These are phyloP conservation scores for Pungitius pungitius DNA, from an alignment of 2,113 vertebrate species.

Conservation along the genomic window DNA sequence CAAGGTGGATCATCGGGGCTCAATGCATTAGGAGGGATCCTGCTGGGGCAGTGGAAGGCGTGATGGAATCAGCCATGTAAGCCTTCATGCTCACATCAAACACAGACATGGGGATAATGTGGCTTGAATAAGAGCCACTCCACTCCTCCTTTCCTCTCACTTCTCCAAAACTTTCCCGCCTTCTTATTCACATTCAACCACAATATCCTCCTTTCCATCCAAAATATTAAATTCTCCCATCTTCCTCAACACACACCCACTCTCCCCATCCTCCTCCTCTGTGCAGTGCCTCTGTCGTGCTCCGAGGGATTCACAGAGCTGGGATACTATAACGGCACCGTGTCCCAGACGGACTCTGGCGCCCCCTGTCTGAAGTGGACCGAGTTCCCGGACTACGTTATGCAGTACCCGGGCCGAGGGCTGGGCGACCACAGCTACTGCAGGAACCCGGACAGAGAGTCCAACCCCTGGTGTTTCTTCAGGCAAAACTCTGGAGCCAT, in stretches of 20 bases:
- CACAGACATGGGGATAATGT: conserved; percentile 54
- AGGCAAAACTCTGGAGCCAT: conserved; percentile 87
- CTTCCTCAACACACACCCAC: conserved; percentile 19
- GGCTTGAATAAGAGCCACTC: conserved; percentile 38
- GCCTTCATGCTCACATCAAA: conserved; percentile 56
- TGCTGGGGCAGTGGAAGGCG: conserved; percentile 17
- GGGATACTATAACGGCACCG: conserved; percentile 89
- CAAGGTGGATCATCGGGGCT: conserved; percentile 33
- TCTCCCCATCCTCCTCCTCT: background rate
- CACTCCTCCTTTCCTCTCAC: conserved; percentile 14
- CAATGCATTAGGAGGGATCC: conserved; percentile 43
- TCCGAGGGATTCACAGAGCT: conserved; percentile 82
- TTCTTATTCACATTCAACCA: conserved; percentile 38
- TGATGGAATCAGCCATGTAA: conserved; percentile 37
- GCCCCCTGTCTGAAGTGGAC: conserved; percentile 88
- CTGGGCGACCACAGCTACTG: conserved; percentile 90
- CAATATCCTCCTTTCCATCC: conserved; percentile 43
- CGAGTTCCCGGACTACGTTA: conserved; percentile 90
- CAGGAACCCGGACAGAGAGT: conserved; percentile 88
- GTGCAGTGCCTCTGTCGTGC: conserved; percentile 82
- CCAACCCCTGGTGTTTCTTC: conserved; percentile 91
- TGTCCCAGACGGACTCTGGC: conserved; percentile 86
- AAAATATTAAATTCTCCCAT: conserved; percentile 43
- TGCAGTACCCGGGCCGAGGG: conserved; percentile 90
- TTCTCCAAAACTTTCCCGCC: conserved; percentile 17